Evolutionary conservation across 2,113 vertebrate genomes (phyloP).

Genomic region (Canis aureus): DNA sequence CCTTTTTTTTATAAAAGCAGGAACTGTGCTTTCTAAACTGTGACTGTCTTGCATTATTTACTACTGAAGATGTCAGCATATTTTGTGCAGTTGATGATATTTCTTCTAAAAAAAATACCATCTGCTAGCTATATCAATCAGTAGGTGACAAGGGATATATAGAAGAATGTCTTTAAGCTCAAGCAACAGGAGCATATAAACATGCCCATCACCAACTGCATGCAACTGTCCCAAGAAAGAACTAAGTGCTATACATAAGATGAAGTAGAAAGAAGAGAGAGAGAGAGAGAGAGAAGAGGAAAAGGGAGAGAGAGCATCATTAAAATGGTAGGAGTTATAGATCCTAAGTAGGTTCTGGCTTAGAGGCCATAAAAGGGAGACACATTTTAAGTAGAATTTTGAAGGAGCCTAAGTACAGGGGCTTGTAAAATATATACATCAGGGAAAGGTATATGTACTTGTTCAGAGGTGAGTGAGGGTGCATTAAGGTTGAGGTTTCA

Average conservation of each 20-base stretch:
- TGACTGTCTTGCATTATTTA: conserved; percentile 71
- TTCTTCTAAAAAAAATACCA: conserved; percentile 62
- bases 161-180: conserved; percentile 69
- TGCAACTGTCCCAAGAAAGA: conserved; percentile 24
- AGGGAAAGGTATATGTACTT: background rate
- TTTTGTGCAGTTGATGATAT: conserved; percentile 68
- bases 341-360: background rate
- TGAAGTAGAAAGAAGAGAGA: background rate
- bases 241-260: background rate
- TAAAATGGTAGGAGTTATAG: conserved; percentile 13
- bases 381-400: conserved; percentile 4
- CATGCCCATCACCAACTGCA: conserved; percentile 21
- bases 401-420: background rate
- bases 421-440: background rate
- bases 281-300: background rate
- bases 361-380: background rate
- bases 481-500: background rate
- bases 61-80: conserved; percentile 62
- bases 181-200: conserved; percentile 62
- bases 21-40: conserved; percentile 54
- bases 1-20: conserved; percentile 30
- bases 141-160: conserved; percentile 53
- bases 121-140: conserved; percentile 71
- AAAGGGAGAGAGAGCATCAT: background rate
- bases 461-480: background rate